These are phyloP conservation scores for Clostera curtula DNA, from an alignment of 2,888 invertebrate species.

Conservation along the genomic window DNA sequence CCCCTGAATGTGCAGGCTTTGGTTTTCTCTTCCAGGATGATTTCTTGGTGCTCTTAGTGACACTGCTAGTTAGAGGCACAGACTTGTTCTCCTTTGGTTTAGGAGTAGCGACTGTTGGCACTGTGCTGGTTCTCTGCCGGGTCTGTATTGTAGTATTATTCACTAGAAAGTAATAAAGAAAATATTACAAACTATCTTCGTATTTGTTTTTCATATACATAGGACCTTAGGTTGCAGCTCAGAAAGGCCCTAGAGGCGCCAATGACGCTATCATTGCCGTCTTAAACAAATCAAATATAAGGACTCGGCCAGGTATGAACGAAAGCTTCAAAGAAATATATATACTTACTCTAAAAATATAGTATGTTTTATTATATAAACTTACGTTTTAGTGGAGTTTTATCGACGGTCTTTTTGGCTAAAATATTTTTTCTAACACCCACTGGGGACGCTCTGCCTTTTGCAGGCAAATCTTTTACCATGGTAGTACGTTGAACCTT, in stretches of 20 bases:
- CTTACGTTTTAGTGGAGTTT: constrained; percentile 37
- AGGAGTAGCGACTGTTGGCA: constrained; percentile 41
- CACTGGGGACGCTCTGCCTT: constrained; percentile 37
- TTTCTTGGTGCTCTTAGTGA: constrained; percentile 46
- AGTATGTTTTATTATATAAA: background rate
- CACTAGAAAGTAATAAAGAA: constrained; percentile 27
- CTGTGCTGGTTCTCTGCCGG: constrained; percentile 36
- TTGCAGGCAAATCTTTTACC: constrained; percentile 28
- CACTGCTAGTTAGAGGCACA: constrained; percentile 31
- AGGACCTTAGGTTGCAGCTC: background rate
- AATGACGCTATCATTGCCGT: too few species aligned
- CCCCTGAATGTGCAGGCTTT: constrained; percentile 59
- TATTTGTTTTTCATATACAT: background rate
- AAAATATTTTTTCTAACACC: constrained; percentile 37
- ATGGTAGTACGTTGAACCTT: constrained; percentile 36
- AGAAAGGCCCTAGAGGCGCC: too few species aligned
- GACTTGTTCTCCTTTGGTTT: constrained; percentile 45
- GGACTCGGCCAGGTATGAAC: too few species aligned
- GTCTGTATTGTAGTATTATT: constrained; percentile 19
- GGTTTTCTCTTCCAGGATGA: constrained; percentile 45
- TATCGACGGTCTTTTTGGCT: constrained; percentile 31
- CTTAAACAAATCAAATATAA: too few species aligned
- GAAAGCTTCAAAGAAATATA: too few species aligned
- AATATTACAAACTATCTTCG: background rate
- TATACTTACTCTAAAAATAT: too few species aligned